Conservation (phyloP, 2,888 invertebrate genomes). For the Aporophyla nigra region DNA sequence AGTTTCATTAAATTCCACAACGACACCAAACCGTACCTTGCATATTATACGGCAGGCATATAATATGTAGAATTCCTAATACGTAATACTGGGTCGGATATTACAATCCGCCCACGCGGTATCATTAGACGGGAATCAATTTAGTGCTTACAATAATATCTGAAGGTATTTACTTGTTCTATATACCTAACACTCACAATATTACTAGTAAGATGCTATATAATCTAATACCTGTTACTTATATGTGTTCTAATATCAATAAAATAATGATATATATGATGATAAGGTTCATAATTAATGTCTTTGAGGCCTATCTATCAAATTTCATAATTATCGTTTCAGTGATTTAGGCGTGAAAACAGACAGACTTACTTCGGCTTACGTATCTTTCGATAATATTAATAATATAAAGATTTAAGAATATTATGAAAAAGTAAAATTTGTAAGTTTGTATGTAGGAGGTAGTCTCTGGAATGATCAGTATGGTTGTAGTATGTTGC, state of each 20-base stretch:
- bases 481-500: too few relatives aligned
- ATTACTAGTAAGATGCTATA: background rate
- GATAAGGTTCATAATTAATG: background rate
- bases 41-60: constrained; percentile 19
- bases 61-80: constrained; percentile 38
- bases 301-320: background rate
- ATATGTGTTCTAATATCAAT: background rate
- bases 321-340: background rate
- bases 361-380: background rate
- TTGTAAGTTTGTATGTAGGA: too few relatives aligned
- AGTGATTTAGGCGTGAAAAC: background rate
- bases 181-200: background rate
- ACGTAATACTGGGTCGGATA: constrained; percentile 45
- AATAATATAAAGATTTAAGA: too few relatives aligned
- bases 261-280: too few relatives aligned
- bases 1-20: constrained; percentile 36
- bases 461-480: too few relatives aligned
- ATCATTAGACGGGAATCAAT: constrained; percentile 55
- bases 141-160: constrained; percentile 29
- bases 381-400: too few relatives aligned
- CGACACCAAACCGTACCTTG: constrained; percentile 6
- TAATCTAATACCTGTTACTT: background rate
- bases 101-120: constrained; percentile 44
- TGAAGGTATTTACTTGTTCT: background rate
- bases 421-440: too few relatives aligned